Conservation (phyloP, 2,888 invertebrate genomes). For the Ennomos erosarius region DNA sequence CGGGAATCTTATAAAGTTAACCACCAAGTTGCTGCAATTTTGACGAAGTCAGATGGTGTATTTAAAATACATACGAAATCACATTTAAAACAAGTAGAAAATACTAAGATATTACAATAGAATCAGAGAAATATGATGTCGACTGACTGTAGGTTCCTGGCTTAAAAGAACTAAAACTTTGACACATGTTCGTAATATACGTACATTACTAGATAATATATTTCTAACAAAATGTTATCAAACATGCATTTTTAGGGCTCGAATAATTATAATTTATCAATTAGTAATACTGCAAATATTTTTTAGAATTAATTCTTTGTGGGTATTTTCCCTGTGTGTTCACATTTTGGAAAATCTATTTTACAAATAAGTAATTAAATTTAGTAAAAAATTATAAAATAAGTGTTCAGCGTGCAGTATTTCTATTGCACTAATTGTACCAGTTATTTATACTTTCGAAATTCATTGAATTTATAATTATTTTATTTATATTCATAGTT, state of each 20-base stretch:
- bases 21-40: neutral
- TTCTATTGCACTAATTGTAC: slow-evolving; percentile 11
- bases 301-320: slow-evolving; percentile 2
- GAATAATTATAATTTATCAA: slow-evolving; percentile 11
- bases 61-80: neutral
- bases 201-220: slow-evolving; percentile 8
- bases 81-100: slow-evolving; percentile 4
- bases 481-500: too few species aligned
- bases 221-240: slow-evolving; percentile 11
- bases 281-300: slow-evolving; percentile 20
- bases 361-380: neutral
- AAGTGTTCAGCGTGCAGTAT: slow-evolving; percentile 11
- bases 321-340: slow-evolving; percentile 21
- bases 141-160: slow-evolving; percentile 34
- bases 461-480: too few species aligned
- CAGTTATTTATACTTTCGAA: neutral
- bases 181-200: neutral
- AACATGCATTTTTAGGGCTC: slow-evolving; percentile 10
- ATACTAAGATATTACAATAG: slow-evolving; percentile 2
- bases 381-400: neutral
- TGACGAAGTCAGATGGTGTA: slow-evolving; percentile 4
- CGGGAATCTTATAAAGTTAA: neutral
- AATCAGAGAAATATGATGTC: slow-evolving; percentile 18
- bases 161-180: slow-evolving; percentile 19
- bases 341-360: slow-evolving; percentile 21